Base-by-base conservation (phyloP, 2,797 vertebrate species). In the Halcyon leucocephala region DNA sequence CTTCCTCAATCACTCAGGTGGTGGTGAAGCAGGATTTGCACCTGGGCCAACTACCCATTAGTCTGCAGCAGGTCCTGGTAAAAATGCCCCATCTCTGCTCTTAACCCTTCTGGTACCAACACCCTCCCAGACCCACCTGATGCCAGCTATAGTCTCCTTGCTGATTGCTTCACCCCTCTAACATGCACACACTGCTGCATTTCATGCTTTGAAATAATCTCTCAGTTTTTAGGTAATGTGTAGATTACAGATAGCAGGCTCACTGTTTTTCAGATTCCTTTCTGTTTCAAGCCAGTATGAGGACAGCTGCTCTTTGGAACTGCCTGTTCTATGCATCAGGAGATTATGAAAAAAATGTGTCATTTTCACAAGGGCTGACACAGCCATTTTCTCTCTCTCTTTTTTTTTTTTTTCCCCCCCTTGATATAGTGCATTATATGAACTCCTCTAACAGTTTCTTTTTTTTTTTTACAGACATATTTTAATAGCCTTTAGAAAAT, bases 401-500 rank as follows among this genome's bases (percentile, higher is more conserved):
- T 25, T 65, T 87, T 85, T 22, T 49, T 72, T 85, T 83, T 22
- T 42, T 74, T 87, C 83, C 22, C 83, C 22, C 4, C 55, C 35
- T 51, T 9, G 14, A n/a, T 74, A 48, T 29, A 44, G 39, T 48
- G 22, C 64, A 49, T 72, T 94, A 49, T 44, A 80, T 14, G n/a
- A 96, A 25, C 64, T 92, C 6, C 61, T 89, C 57, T 86, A 67
- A 46, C n/a, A 28, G 58, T 86, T 95, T 77, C 60, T 42, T 78
- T 86, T 95, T 67, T 42, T 42, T 48, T 86, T 91, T 48, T 82
- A 87, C 90, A 95, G 37, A 37, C 15, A 29, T 61, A 42, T 94
- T 93, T 88, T 95, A 93, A 91, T 77, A 89, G 66, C 49, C 64
- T 89, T 77, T 61, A 80, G 72, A 66, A 95, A 92, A 84, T 6